These are phyloP conservation scores for Muscidifurax raptorellus DNA, from an alignment of 1,140 invertebrate genomes.

Conservation along the genomic window DNA sequence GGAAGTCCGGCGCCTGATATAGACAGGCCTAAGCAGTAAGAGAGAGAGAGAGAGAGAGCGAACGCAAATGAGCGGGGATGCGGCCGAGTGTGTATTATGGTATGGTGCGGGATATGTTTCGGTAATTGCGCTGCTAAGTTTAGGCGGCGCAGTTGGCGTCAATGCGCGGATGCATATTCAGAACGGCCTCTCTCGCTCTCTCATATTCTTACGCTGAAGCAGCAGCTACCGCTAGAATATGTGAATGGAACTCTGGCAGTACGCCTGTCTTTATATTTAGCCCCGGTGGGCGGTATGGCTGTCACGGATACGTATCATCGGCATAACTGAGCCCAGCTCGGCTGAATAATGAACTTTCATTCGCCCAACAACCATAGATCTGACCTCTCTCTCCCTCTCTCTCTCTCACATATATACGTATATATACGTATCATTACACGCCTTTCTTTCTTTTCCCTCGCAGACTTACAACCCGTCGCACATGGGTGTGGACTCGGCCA, in stretches of 20 bases:
- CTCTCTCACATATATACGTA: too few relatives aligned
- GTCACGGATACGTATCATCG: slow-evolving; percentile 76
- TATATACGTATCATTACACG: too few relatives aligned
- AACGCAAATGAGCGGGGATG: not conserved
- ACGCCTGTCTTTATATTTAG: slow-evolving; percentile 76
- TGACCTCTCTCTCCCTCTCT: not conserved
- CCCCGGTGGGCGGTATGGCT: slow-evolving; percentile 75
- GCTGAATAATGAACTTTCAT: slow-evolving; percentile 75
- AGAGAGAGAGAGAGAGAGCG: not conserved
- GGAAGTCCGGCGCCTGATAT: not conserved
- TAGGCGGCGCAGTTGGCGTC: slow-evolving; percentile 73
- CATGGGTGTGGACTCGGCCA: slow-evolving; percentile 73
- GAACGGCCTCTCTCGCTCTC: slow-evolving; percentile 71
- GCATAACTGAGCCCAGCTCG: slow-evolving; percentile 73
- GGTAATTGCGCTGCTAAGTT: slow-evolving; percentile 75
- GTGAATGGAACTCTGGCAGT: slow-evolving; percentile 74
- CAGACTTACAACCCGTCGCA: slow-evolving; percentile 70
- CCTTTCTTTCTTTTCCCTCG: slow-evolving; percentile 48
- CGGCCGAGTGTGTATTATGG: not conserved
- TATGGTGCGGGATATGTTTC: slow-evolving; percentile 66
- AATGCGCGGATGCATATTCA: slow-evolving; percentile 75
- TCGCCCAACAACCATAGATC: slow-evolving; percentile 47
- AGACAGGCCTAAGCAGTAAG: slow-evolving; percentile 10
- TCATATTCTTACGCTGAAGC: slow-evolving; percentile 70
- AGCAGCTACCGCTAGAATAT: slow-evolving; percentile 59